Evolutionary conservation across 2,797 vertebrate species (phyloP).

Genomic region (Columba guinea): DNA sequence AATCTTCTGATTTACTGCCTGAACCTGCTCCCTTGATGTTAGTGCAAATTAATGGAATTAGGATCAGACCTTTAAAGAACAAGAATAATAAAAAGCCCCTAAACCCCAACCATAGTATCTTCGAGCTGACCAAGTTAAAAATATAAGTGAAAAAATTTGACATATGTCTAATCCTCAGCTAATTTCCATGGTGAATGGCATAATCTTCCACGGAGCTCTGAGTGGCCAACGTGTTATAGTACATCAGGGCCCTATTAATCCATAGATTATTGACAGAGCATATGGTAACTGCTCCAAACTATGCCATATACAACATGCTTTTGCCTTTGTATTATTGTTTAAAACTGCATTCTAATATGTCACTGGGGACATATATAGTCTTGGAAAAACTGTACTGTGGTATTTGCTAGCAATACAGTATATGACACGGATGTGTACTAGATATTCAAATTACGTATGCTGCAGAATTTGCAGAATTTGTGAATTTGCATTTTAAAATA

Average conservation of each 20-base stretch:
- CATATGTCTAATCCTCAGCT: not conserved
- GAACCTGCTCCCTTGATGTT: not conserved
- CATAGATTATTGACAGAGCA: conserved; percentile 18
- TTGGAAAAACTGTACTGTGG: not conserved
- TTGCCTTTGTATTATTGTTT: conserved; percentile 22
- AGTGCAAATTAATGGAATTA: not conserved
- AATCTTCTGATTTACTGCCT: not conserved
- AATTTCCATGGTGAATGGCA: not conserved
- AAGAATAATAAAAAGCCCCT: not conserved
- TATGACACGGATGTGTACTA: not conserved
- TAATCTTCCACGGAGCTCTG: not conserved
- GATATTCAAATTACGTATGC: not conserved
- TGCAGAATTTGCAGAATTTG: conserved; percentile 12
- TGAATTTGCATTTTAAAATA: conserved; percentile 51
- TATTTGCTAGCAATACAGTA: not conserved
- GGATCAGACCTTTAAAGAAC: not conserved
- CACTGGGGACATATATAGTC: not conserved
- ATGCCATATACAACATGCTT: not conserved
- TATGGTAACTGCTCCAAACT: conserved; percentile 14
- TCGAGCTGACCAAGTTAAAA: conserved; percentile 26
- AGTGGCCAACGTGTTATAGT: not conserved
- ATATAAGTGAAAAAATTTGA: conserved; percentile 1
- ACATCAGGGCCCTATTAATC: not conserved
- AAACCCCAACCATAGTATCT: not conserved
- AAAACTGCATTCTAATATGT: not conserved